phyloP scores from a whole-genome alignment of 1,140 invertebrate genomes.

The Steinernema khuongi region DNA sequence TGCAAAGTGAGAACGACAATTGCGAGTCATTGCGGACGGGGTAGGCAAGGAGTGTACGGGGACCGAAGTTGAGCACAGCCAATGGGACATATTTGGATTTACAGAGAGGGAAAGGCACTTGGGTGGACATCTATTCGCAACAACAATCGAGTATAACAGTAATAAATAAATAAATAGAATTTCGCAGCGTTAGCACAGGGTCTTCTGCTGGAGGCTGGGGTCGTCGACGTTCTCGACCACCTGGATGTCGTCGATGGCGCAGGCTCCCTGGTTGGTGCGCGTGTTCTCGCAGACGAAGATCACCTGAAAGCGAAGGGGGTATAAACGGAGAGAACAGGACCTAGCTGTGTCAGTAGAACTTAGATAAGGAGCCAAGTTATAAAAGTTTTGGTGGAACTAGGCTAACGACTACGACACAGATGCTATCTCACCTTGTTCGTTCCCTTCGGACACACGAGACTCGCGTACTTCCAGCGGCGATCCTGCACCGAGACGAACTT shows the following conservation, averaged over 20 bases:
- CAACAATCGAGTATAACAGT: not conserved
- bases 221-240: slow-evolving; percentile 44
- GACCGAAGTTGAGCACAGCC: not conserved
- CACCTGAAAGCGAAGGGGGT: slow-evolving; percentile 38
- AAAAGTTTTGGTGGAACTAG: no score
- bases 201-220: slow-evolving; percentile 16
- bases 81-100: not conserved
- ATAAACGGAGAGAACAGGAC: no score
- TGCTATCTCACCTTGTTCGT: slow-evolving; percentile 48
- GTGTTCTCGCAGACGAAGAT: slow-evolving; percentile 59
- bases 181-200: slow-evolving; percentile 32
- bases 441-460: slow-evolving; percentile 52
- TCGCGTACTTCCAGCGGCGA: slow-evolving; percentile 53
- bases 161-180: not conserved
- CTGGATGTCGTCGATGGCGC: slow-evolving; percentile 55
- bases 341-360: no score
- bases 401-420: not conserved
- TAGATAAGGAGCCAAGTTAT: no score
- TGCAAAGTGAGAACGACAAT: not conserved
- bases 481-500: slow-evolving; percentile 57
- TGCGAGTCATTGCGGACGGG: not conserved
- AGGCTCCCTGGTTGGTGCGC: slow-evolving; percentile 56
- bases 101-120: not conserved
- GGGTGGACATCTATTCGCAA: not conserved
- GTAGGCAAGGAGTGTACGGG: no score